Evolutionary conservation across 2,888 invertebrate genomes (phyloP).

Genomic region (Stenolophus ochropezus): DNA sequence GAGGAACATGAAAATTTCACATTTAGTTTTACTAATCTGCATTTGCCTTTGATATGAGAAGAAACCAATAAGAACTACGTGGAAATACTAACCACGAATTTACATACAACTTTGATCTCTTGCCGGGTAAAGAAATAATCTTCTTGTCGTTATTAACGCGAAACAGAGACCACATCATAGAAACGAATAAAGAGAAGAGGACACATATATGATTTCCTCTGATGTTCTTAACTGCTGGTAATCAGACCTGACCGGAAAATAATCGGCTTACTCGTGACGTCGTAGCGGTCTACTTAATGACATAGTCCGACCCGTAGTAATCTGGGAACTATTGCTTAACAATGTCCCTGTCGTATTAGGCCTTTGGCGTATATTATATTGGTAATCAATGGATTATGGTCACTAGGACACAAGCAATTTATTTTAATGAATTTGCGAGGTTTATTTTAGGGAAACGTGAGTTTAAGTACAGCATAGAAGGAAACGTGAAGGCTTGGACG

Average conservation of each 20-base stretch:
- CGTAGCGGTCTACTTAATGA: constrained; percentile 45
- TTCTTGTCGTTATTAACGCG: not conserved
- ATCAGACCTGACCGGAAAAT: constrained; percentile 46
- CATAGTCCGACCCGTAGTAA: constrained; percentile 32
- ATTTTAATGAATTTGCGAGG: constrained; percentile 17
- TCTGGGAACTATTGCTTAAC: constrained; percentile 38
- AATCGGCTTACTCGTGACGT: constrained; percentile 42
- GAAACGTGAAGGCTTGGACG: not conserved
- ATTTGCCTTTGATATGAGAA: constrained; percentile 11
- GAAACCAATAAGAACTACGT: not conserved
- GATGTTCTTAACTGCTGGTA: constrained; percentile 21
- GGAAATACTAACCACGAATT: not conserved
- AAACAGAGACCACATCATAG: constrained; percentile 4
- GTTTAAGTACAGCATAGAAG: constrained; percentile 4
- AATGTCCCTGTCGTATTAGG: constrained; percentile 7
- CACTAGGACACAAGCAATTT: not conserved
- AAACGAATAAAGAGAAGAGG: not conserved
- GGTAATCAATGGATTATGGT: constrained; percentile 25
- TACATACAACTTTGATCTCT: constrained; percentile 2
- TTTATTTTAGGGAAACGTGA: not conserved
- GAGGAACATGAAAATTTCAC: not conserved
- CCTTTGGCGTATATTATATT: not conserved
- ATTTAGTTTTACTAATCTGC: not conserved
- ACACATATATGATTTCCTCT: constrained; percentile 21
- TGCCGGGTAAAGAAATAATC: constrained; percentile 8